Conservation (phyloP, 2,113 vertebrate species). For the Dasyprocta punctata region DNA sequence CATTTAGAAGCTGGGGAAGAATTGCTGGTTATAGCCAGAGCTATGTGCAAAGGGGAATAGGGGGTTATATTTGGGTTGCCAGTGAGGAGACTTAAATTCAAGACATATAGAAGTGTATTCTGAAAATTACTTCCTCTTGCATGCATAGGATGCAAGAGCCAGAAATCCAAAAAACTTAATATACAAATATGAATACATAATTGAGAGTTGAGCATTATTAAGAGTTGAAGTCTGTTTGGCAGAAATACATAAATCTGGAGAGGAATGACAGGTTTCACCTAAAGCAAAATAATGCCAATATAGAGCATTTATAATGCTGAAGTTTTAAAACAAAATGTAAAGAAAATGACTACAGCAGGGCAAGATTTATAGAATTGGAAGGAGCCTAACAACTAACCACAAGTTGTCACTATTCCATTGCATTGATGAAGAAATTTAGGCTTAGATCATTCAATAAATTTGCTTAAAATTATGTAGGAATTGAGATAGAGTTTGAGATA, state of each 20-base stretch:
- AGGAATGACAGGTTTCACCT: not conserved
- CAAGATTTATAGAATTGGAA: not conserved
- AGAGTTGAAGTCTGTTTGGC: not conserved
- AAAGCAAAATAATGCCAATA: not conserved
- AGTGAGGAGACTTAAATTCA: not conserved
- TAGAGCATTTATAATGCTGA: not conserved
- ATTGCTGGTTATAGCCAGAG: not conserved
- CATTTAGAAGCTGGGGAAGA: not conserved
- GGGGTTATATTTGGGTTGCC: not conserved
- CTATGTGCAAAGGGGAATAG: not conserved
- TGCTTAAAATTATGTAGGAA: not conserved
- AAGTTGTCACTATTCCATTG: not conserved
- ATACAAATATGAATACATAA: not conserved
- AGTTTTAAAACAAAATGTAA: slow-evolving; percentile 23
- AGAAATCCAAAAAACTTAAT: not conserved
- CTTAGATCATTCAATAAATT: not conserved
- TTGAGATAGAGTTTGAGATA: not conserved
- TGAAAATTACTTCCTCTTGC: not conserved
- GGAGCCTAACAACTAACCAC: not conserved
- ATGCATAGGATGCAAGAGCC: not conserved
- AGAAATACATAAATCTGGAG: not conserved
- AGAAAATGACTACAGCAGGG: not conserved
- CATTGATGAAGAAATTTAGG: not conserved
- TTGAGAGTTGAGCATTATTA: not conserved
- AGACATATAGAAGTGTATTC: not conserved